Evolutionary conservation across 2,797 vertebrate species (phyloP).

Genomic region (Nasua narica): DNA sequence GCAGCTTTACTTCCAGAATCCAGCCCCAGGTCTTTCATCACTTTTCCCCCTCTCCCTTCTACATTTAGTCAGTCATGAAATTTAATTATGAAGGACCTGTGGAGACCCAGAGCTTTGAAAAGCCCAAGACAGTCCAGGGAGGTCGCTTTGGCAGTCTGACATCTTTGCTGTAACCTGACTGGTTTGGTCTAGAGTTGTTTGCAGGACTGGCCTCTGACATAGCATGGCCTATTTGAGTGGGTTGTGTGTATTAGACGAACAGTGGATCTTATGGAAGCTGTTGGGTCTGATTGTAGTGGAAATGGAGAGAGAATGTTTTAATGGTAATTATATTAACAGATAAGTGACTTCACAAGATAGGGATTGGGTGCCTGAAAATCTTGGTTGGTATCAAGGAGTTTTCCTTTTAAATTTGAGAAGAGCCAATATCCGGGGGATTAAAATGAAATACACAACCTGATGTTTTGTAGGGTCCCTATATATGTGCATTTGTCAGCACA

Average conservation of each 20-base stretch:
- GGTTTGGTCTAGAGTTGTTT: conserved; percentile 15
- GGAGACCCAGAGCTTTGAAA: neutral
- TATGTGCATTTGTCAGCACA: neutral
- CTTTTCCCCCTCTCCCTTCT: neutral
- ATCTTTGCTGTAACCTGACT: neutral
- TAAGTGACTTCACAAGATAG: neutral
- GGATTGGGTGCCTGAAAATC: neutral
- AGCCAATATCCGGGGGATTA: neutral
- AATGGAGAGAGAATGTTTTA: conserved; percentile 22
- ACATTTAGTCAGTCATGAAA: neutral
- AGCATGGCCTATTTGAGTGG: neutral
- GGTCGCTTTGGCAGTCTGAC: neutral
- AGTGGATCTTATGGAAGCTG: neutral
- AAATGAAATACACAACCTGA: neutral
- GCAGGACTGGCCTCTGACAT: neutral
- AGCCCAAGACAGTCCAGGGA: neutral
- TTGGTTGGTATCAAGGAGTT: neutral
- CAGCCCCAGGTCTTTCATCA: neutral
- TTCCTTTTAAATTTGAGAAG: conserved; percentile 41
- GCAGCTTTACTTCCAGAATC: neutral
- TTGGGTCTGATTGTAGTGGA: neutral
- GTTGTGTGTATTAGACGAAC: neutral
- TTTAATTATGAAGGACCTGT: neutral
- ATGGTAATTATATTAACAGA: neutral
- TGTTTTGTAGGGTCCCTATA: neutral